Percentiles rank a stretch among this genome's conserved stretches.
phyloP scores from a whole-genome alignment of 2,797 vertebrate genomes.

The Arremon aurantiirostris region DNA sequence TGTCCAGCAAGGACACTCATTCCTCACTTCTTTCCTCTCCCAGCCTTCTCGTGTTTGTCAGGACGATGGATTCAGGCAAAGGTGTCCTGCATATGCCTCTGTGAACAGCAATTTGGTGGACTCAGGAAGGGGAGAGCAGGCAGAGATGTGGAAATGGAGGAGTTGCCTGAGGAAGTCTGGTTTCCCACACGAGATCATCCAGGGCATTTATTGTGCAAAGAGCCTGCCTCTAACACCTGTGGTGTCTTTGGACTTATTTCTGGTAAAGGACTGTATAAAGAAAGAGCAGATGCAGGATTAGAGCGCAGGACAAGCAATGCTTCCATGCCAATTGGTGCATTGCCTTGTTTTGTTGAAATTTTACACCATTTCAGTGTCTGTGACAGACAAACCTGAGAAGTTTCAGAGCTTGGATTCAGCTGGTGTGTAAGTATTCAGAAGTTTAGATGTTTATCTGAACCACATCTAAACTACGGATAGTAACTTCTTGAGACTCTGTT shows the following conservation, averaged over 20 bases:
- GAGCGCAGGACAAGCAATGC: not conserved
- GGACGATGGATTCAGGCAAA: not conserved
- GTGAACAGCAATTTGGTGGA: not conserved
- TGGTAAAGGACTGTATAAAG: not conserved
- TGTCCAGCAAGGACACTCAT: not conserved
- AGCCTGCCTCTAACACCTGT: not conserved
- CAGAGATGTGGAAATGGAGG: not conserved
- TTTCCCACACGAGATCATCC: not conserved
- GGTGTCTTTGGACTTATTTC: not conserved
- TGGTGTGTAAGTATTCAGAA: not conserved
- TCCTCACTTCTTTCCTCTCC: not conserved
- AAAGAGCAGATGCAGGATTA: not conserved
- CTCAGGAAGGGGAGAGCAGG: not conserved
- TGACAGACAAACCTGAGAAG: not conserved
- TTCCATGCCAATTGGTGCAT: not conserved
- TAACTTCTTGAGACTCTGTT: not conserved
- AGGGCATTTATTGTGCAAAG: accelerated
- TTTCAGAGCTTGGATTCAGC: not conserved
- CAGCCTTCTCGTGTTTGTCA: accelerated
- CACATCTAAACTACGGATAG: not conserved
- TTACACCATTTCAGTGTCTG: not conserved
- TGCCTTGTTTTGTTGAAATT: not conserved
- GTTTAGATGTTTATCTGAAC: constrained; percentile 18
- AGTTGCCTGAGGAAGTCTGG: not conserved
- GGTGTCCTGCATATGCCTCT: not conserved